Percentiles rank a stretch among this genome's conserved stretches.
Conservation (phyloP, 2,888 invertebrate genomes). For the Suillia variegata region DNA sequence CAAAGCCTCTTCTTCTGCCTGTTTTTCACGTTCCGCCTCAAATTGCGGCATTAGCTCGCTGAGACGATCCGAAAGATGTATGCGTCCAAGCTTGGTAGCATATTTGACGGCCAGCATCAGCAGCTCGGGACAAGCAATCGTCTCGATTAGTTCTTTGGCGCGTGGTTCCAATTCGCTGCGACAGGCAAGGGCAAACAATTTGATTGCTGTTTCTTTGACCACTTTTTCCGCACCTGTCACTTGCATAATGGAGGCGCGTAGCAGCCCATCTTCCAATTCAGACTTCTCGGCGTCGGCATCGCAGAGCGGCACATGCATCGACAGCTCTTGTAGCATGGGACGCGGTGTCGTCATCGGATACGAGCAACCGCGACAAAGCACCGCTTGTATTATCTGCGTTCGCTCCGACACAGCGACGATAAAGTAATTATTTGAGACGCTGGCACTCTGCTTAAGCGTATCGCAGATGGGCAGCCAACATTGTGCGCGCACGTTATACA, state of each 20-base stretch:
- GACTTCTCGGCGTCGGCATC: constrained; percentile 80
- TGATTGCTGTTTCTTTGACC: constrained; percentile 80
- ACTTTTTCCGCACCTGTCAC: constrained; percentile 70
- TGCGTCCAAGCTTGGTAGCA: constrained; percentile 77
- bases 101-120: constrained; percentile 88
- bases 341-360: constrained; percentile 88
- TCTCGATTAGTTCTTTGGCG: constrained; percentile 83
- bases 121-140: constrained; percentile 77
- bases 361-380: constrained; percentile 85
- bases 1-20: no score
- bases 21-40: constrained; percentile 43
- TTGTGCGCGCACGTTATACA: constrained; percentile 72
- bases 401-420: constrained; percentile 79
- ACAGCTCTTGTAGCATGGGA: constrained; percentile 79
- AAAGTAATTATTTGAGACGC: constrained; percentile 76
- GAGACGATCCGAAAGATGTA: constrained; percentile 80
- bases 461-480: constrained; percentile 85
- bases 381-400: constrained; percentile 77
- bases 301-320: constrained; percentile 78
- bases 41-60: constrained; percentile 65
- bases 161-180: constrained; percentile 83
- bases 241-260: constrained; percentile 69
- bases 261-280: constrained; percentile 76
- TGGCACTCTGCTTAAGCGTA: constrained; percentile 71
- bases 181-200: constrained; percentile 89